Base-by-base conservation (phyloP, 2,797 vertebrate genomes). In the Sebastes aleutianus region DNA sequence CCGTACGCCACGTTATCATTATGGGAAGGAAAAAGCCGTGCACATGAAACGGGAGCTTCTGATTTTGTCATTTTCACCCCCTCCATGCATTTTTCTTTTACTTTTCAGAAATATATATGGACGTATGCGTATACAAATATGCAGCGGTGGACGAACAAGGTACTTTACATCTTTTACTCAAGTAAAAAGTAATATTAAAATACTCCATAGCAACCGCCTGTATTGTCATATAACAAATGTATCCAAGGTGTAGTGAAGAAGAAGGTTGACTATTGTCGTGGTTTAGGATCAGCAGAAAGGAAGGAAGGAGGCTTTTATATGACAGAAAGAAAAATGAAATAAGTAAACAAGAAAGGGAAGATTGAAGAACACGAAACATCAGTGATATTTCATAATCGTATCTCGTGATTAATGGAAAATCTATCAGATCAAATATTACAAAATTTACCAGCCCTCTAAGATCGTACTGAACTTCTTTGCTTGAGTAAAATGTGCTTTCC, bases 21-120 rank as follows among this genome's bases (percentile, higher is more conserved):
- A 81, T n/a, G 73, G 80, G 85, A 84, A 59, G 79, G 63, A 68
- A 66, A 43, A 59, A 73, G 75, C 80, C 76, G 74, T 47, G 82
- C 73, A 78, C 87, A 66, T 32, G 67, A 76, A 77, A 84, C 80
- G 50, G 72, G 81, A 85, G 82, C 78, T 47, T 86, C 77, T 85
- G 74, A 87, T 78, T 80, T 77, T 6, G 9, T 50, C 62, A 74
- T 83, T 32, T 62, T 73, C 77, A 72, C 53, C 78, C 29, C 8
- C 80, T 16, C n/a, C 20, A 63, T 73, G 22, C 72, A 39, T 83
- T 75, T 80, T 57, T 50, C 16, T 76, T 74, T 74, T 36, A 20
- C 24, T 67, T 64, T 73, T 59, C 32, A 14, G 26, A 56, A 70
- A 74, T 71, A 80, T 70, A 78, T 79, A 47, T 29, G 3, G 3